These are phyloP conservation scores for Pectinophora gossypiella DNA, from an alignment of 1,140 invertebrate genomes.

Conservation along the genomic window DNA sequence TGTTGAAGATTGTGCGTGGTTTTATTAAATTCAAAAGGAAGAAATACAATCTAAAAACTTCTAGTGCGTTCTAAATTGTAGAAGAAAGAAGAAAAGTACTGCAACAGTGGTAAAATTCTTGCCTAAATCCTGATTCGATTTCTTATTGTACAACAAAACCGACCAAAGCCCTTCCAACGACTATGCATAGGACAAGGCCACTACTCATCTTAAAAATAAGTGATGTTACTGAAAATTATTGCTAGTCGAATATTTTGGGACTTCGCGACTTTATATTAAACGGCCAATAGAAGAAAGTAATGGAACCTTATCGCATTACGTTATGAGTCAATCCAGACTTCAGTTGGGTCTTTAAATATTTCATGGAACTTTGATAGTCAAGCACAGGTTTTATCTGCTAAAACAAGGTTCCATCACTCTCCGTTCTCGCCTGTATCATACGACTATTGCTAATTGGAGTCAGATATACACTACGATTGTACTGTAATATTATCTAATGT, in stretches of 20 bases:
- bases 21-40: too few relatives aligned
- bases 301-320: neutral
- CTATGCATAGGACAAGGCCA: slow-evolving; percentile 8
- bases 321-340: too few relatives aligned
- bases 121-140: too few relatives aligned
- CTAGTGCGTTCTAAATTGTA: too few relatives aligned
- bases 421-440: neutral
- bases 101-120: too few relatives aligned
- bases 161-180: neutral
- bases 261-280: neutral
- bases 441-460: neutral
- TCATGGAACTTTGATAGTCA: too few relatives aligned
- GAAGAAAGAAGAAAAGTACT: too few relatives aligned
- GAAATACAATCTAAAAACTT: too few relatives aligned
- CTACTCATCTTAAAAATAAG: slow-evolving; percentile 13
- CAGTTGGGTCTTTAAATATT: too few relatives aligned
- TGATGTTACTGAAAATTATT: slow-evolving; percentile 15
- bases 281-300: neutral
- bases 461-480: slow-evolving; percentile 2
- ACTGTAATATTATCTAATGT: neutral
- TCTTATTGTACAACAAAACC: neutral
- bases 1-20: too few relatives aligned
- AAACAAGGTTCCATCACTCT: neutral
- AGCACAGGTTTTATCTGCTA: too few relatives aligned
- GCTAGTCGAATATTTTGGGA: slow-evolving; percentile 9